Base-by-base conservation (phyloP, 1,140 invertebrate species). In the Drosophila athabasca region DNA sequence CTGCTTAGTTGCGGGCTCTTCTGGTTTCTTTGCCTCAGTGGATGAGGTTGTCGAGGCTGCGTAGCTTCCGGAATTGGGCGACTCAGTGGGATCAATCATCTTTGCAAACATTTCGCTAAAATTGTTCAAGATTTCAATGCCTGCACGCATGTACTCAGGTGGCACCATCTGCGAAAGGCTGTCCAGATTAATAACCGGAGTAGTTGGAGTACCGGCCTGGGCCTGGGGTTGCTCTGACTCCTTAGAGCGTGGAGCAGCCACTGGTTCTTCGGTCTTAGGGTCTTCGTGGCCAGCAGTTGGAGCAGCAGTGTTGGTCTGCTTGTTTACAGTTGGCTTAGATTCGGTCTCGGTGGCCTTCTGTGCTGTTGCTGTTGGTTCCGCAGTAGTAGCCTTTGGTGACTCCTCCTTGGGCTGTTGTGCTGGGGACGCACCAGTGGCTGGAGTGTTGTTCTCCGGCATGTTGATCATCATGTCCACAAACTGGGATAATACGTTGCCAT, bases 81-180 rank as follows among this genome's bases (percentile, higher is more conserved):
- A 7, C 44, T 90, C 85, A 45, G 70, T 61, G 9, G 90, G 85
- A 62, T 90, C 84, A 24, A 92, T 79, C 74, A 90, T 90, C 74
- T 91, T 90, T 31, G 83, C 79, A 53, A 91, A 92, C 83, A 92
- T 90, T 68, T 90, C 79, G 35, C 80, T 90, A 24, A 92, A 91
- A 53, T 91, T 90, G 39, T 90, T 90, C 6, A 90, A 61, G 31
- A 91, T 84, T 48, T 91, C 77, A 48, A 91, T 82, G 41, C 90
- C 89, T 15, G 90, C 88, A 15, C 78, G 77, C 82, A 91, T 79
- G 31, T 82, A 90, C 31, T 90, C 70, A 2, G 90, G 90, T 48
- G 89, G 78, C 17, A 91, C 68, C 29, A 90, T 84, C 53, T 90
- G 90, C 0, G 79, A 39, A 1, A 91, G 22, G 55, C 71, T 76